Conservation (phyloP, 2,113 vertebrate species). For the Dipodomys merriami region DNA sequence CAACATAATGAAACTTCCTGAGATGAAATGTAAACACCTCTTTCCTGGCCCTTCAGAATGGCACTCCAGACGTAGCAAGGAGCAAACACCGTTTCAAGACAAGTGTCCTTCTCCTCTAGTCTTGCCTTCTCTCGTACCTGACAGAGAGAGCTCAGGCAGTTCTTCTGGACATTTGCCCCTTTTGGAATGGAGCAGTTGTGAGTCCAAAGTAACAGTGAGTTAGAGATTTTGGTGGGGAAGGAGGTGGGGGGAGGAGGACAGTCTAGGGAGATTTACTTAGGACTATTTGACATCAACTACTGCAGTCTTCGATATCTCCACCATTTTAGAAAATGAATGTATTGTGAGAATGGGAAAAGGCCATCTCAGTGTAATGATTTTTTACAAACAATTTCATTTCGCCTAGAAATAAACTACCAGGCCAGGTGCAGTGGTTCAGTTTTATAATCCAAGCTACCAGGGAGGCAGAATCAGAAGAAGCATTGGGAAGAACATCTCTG, state of each 20-base stretch:
- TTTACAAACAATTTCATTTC: not conserved
- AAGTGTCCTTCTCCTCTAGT: not conserved
- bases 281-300: not conserved
- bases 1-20: constrained; percentile 76
- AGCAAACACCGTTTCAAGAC: constrained; percentile 4
- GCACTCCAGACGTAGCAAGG: constrained; percentile 6
- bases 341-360: not conserved
- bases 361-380: not conserved
- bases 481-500: too few species aligned
- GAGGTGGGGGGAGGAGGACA: too few species aligned
- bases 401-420: not conserved
- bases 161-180: not conserved
- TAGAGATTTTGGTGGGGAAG: not conserved
- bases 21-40: constrained; percentile 64
- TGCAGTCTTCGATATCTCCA: not conserved
- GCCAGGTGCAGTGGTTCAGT: too few species aligned
- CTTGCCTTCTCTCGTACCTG: not conserved
- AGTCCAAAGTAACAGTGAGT: not conserved
- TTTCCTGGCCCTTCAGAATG: constrained; percentile 65
- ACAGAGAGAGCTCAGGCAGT: not conserved
- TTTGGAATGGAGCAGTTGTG: not conserved
- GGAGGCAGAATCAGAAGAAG: too few species aligned
- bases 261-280: not conserved
- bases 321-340: not conserved
- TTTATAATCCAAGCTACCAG: too few species aligned